Evolutionary conservation across 2,888 invertebrate genomes (phyloP), one percentile per base, ranked within the genome.

Genomic region (Cylloceria caligata): DNA sequence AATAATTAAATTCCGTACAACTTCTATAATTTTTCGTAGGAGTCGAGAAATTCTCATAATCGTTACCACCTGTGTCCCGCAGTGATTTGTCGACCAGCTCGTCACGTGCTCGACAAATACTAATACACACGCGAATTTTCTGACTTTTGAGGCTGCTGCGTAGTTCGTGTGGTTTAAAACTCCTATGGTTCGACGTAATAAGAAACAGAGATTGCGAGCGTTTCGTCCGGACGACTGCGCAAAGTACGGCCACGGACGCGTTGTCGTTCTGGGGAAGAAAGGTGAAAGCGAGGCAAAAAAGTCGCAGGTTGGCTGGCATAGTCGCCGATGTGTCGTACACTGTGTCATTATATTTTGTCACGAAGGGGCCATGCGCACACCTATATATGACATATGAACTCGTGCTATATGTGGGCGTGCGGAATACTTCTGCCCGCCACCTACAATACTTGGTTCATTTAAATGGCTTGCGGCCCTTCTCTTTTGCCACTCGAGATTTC

Each of bases 271-370:
- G 64, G 64, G 39, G 64, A 78, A 65, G 81, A 81, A 81, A 81
- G 73, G 81, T 81, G 81, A 81, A 81, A 81, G 81, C 73, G 77
- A 81, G 73, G 30, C 69, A 64, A 78, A 81, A 73, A 68, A 81
- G 67, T 73, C 42, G 36, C 64, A 36, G 11, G 16, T 21, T n/a
- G 19, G 39, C 27, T 11, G 11, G 52, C 4, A 4, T 21, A 24
- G 9, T 42, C 39, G 39, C 9, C 24, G 13, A 30, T 13, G 34
- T 39, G 49, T 39, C 49, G 34, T 34, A 24, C 47, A 52, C 55
- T 75, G 30, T 45, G 47, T 36, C 71, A 57, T 30, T 39, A 49
- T n/a, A n/a, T 3, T 13, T 13, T 13, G 30, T 30, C 13, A 5
- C 27, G 42, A 24, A 71, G 34, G 24, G 13, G 27, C 24, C n/a